These are phyloP conservation scores for Calephelis virginiensis DNA, from an alignment of 1,140 invertebrate genomes.

Conservation along the genomic window DNA sequence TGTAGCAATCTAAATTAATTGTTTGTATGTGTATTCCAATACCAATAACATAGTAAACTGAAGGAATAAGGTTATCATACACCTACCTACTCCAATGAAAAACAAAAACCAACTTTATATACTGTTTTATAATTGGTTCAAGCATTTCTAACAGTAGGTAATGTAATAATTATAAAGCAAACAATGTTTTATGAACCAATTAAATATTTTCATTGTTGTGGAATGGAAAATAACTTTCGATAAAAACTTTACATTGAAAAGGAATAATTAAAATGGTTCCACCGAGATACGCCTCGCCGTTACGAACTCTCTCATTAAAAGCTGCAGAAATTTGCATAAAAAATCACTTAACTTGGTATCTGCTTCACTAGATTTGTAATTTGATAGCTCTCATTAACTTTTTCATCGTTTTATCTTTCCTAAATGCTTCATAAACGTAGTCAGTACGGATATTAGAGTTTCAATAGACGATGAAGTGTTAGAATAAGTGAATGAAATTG, in stretches of 20 bases:
- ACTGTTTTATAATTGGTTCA: background rate
- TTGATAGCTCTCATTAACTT: background rate
- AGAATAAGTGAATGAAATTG: no score
- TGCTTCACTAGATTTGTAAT: background rate
- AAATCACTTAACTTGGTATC: background rate
- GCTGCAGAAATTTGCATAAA: slow-evolving; percentile 4
- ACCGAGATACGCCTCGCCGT: background rate
- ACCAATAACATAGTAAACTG: no score
- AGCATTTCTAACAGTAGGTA: background rate
- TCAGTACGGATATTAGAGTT: no score
- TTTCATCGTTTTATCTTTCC: background rate
- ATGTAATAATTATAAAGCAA: background rate
- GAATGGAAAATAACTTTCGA: background rate
- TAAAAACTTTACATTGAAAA: background rate
- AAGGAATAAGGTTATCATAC: no score
- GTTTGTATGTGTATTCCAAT: no score
- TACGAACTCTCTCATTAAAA: slow-evolving; percentile 6
- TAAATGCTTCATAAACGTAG: no score
- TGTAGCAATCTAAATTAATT: no score
- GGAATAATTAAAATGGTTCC: slow-evolving; percentile 2
- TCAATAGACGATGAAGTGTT: no score
- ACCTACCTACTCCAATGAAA: no score
- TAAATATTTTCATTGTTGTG: background rate
- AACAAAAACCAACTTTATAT: no score
- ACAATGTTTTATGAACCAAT: background rate